These are phyloP conservation scores for Drosophila persimilis DNA, from an alignment of 1,140 invertebrate genomes.

Conservation along the genomic window DNA sequence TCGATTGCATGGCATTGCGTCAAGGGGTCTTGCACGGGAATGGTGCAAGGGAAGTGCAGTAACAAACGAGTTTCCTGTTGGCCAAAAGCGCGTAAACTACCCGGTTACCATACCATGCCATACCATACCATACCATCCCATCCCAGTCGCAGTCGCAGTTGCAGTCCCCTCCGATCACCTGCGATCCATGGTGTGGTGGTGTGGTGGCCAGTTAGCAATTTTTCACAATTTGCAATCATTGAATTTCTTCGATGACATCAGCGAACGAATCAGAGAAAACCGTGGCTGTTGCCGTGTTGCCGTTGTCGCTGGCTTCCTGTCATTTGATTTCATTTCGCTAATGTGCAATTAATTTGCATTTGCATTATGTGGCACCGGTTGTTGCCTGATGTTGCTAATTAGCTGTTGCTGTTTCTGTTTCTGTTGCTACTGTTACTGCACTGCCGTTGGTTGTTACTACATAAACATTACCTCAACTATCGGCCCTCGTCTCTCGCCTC, in stretches of 20 bases:
- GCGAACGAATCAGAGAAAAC: conserved; percentile 10
- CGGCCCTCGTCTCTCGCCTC: too few species aligned
- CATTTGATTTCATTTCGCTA: conserved; percentile 59
- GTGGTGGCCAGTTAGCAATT: conserved; percentile 45
- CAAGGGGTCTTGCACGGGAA: conserved; percentile 7
- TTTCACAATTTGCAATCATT: conserved; percentile 65
- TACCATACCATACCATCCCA: conserved; percentile 4
- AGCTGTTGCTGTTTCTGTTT: conserved; percentile 23
- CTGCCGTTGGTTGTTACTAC: too few species aligned
- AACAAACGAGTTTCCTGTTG: conserved; percentile 62
- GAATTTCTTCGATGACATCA: conserved; percentile 9
- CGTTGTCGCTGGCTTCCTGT: conserved; percentile 58
- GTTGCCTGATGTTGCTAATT: neutral
- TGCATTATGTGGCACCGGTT: conserved; percentile 43
- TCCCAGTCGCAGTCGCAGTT: conserved; percentile 5
- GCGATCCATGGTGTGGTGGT: neutral
- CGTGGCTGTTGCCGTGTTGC: neutral
- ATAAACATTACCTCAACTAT: too few species aligned
- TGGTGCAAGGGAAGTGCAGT: conserved; percentile 23
- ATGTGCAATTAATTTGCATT: conserved; percentile 65
- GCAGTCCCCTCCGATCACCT: neutral
- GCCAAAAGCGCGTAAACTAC: conserved; percentile 64
- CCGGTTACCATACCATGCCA: conserved; percentile 3
- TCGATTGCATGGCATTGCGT: conserved; percentile 36
- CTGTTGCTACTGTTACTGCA: conserved; percentile 25